phyloP scores from a whole-genome alignment of 2,113 vertebrate species.

The Mesocricetus auratus region DNA sequence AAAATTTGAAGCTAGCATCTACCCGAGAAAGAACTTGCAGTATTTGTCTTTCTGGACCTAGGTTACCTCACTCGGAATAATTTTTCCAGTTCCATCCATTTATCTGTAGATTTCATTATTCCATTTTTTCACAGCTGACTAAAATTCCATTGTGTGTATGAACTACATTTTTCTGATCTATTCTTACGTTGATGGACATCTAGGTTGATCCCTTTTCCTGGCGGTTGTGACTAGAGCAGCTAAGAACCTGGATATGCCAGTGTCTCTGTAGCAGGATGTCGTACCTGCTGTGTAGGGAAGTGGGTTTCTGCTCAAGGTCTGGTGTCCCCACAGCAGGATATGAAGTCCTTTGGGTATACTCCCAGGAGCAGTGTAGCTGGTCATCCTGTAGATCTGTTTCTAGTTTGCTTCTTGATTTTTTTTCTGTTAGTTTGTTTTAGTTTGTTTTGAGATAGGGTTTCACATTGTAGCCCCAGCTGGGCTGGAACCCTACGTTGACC shows the following conservation, averaged over 20 bases:
- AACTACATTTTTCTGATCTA: not conserved
- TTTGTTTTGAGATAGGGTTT: not conserved
- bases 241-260: not conserved
- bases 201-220: not conserved
- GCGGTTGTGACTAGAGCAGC: not conserved
- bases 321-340: too few species aligned
- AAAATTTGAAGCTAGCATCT: not conserved
- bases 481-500: not conserved
- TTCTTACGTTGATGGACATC: not conserved
- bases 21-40: not conserved
- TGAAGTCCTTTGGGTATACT: not conserved
- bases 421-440: not conserved
- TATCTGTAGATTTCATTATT: not conserved
- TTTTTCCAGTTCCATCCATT: not conserved
- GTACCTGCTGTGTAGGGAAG: too few species aligned
- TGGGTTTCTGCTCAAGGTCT: too few species aligned
- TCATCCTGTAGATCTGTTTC: not conserved
- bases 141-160: not conserved
- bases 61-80: not conserved
- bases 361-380: not conserved
- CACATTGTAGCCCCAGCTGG: not conserved
- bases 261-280: not conserved
- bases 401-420: not conserved
- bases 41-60: not conserved
- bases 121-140: not conserved